Base-by-base conservation (phyloP, 1,140 invertebrate genomes). In the Hetaerina americana region DNA sequence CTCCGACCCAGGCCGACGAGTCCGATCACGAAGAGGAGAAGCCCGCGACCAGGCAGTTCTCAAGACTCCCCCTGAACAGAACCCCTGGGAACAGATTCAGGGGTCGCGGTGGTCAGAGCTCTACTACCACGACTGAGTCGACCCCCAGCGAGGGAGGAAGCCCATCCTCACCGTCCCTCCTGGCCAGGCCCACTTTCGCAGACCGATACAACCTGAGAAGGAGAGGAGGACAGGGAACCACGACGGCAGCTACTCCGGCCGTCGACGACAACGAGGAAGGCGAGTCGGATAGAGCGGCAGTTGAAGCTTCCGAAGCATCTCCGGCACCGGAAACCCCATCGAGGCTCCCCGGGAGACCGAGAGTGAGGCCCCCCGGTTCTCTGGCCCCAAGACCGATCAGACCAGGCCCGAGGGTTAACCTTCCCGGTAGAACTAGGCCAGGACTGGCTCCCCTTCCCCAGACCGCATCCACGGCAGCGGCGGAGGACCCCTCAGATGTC, bases 171-270 rank as follows among this genome's bases (percentile, higher is more conserved):
- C 40, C 40, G 1, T 12, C 40, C 10, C 15, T 57, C 10, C 10
- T 57, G 2, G 40, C 68, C 24, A 0, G 68, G n/a, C 68, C 68
- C 5, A 69, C 68, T 8, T 69, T 69, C 10, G 68, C 68, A 27
- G 68, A 69, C 26, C 26, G 68, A 69, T 69, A 69, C 10, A 69
- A 69, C 26, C 26, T 69, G 18, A 69, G 68, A 69, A 25, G 68
- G 6, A 69, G 68, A 69, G 40, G 15, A 5, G 26, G 24, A 69
- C 22, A n/a, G 26, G 6, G 26, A 26, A 69, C 68, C 18, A 69
- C 68, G 5, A 69, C 40, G 15, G 22, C 68, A 0, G 68, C 68
- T 26, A 8, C 68, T 27, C 68, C 68, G 28, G 18, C 26, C 1
- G 68, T 5, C 0, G 68, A 69, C 6, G 26, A 69, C 8, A 22